Base-by-base conservation (phyloP, 2,113 vertebrate species). In the Chionodraco myersi region DNA sequence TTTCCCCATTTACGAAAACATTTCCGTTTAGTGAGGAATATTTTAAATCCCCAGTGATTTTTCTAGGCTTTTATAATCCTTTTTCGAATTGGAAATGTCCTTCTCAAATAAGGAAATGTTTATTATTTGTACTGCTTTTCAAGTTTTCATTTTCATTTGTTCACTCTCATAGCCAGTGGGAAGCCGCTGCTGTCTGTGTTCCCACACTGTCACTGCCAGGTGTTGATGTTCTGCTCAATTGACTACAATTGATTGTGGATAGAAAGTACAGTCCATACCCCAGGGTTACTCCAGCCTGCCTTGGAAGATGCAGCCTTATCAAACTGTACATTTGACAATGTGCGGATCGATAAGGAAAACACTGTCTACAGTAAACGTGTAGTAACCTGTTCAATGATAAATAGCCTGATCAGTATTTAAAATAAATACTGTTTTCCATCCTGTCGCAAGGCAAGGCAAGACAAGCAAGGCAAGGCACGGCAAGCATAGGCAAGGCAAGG, bases 211-310 rank as follows among this genome's bases (percentile, higher is more conserved):
- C 76, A 48, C 56, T 72, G 81, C 75, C 57, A 59, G 66, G 59
- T 91, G 89, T 88, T 92, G 79, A 91, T 93, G 89, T 88, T 83
- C 79, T 86, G 78, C 83, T 88, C 85, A 81, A 56, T 78, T 88
- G 63, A 86, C 80, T 68, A 5, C 14, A 89, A 92, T 87, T 80
- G 84, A 91, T 86, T 75, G 63, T 54, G 81, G 64, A 75, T 79
- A 81, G 66, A 83, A 84, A 64, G 79, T 72, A 41, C 57, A 21
- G 72, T 88, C 3, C 30, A 30, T 30, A 30, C 86, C 77, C 77
- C 75, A 21, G 71, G 77, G 83, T 79, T 84, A 75, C 72, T 89
- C 80, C 12, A 91, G 67, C 65, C 58, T 68, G 75, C 80, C 72
- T 67, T 15, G 51, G 77, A 75, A 81, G 62, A 78, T 44, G 61